phyloP scores from a whole-genome alignment of 2,888 invertebrate genomes.

The Teinopalpus imperialis region DNA sequence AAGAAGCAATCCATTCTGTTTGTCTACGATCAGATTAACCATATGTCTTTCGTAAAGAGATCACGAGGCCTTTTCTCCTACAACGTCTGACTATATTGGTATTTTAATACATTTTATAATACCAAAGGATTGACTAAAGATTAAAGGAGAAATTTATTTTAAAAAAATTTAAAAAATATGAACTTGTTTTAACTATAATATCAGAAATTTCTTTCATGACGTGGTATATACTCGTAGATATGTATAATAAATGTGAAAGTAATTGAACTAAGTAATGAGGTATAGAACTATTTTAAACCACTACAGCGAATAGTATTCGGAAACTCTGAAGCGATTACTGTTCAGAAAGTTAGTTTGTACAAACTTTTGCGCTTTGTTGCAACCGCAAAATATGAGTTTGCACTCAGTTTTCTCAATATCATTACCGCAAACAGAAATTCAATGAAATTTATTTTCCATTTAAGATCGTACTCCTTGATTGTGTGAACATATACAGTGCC shows the following conservation, averaged over 20 bases:
- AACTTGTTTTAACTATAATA: no score
- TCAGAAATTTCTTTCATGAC: no score
- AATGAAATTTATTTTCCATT: conserved; percentile 15
- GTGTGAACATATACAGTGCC: no score
- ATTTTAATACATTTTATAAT: no score
- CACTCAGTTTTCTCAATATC: conserved; percentile 8
- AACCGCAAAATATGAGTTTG: conserved; percentile 23
- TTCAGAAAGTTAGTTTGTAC: conserved; percentile 19
- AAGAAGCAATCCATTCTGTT: conserved; percentile 87
- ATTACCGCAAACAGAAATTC: conserved; percentile 16
- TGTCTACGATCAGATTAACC: conserved; percentile 15
- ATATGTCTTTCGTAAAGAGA: conserved; percentile 7
- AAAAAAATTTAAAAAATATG: no score
- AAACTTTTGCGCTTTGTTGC: conserved; percentile 23
- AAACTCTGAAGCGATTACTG: conserved; percentile 13
- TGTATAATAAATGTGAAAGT: neutral
- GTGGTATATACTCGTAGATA: no score
- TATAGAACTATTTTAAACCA: conserved; percentile 12
- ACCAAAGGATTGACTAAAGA: no score
- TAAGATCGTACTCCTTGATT: neutral
- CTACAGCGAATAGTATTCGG: conserved; percentile 8
- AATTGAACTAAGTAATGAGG: conserved; percentile 1
- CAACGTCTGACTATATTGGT: neutral
- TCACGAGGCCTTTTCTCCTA: neutral
- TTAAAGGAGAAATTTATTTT: no score